These are phyloP conservation scores for Orchesella cincta DNA, from an alignment of 1,140 invertebrate species.

Conservation along the genomic window DNA sequence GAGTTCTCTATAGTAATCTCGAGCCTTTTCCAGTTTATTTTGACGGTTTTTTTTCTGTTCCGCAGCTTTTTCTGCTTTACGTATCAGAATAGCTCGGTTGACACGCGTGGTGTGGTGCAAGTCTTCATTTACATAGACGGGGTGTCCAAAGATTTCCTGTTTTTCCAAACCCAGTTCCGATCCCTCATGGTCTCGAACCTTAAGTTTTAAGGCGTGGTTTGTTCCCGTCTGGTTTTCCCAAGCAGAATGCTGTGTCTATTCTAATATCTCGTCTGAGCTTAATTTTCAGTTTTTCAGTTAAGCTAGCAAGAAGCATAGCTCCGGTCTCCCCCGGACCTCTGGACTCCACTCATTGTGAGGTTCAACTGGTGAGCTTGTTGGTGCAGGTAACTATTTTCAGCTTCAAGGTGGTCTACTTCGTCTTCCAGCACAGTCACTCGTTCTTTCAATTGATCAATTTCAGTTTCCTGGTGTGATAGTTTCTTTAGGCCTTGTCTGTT, in stretches of 20 bases:
- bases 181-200: background rate
- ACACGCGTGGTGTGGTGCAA: background rate
- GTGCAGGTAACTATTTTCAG: background rate
- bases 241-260: background rate
- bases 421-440: background rate
- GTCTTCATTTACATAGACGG: background rate
- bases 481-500: background rate
- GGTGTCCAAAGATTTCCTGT: background rate
- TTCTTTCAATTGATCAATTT: background rate
- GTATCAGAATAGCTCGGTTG: background rate
- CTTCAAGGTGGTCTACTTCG: background rate
- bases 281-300: too few relatives aligned
- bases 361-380: background rate
- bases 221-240: background rate
- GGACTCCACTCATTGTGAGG: background rate
- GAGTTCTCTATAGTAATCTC: background rate
- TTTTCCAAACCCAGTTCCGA: background rate
- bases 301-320: too few relatives aligned
- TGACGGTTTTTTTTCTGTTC: background rate
- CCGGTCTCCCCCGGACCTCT: background rate
- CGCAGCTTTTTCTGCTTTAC: background rate
- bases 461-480: background rate
- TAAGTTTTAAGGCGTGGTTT: background rate
- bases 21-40: background rate
- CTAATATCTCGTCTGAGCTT: background rate